Conservation (phyloP, 2,888 invertebrate genomes). For the Melanostoma scalare region DNA sequence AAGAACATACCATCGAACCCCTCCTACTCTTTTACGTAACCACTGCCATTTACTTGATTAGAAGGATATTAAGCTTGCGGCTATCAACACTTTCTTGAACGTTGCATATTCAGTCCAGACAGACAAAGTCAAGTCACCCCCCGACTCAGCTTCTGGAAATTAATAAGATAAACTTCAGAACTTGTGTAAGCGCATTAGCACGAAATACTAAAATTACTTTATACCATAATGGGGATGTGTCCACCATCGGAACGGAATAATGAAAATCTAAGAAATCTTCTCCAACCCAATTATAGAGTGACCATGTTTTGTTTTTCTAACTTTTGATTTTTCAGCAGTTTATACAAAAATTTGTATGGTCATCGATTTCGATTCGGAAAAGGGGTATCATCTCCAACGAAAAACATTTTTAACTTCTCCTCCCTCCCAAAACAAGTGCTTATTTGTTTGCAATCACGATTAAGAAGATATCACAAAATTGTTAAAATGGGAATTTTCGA, state of each 20-base stretch:
- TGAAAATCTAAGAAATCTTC: conserved; percentile 10
- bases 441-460: too few relatives aligned
- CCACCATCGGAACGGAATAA: conserved; percentile 19
- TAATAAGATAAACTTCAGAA: conserved; percentile 80
- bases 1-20: conserved; percentile 2
- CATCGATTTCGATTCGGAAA: too few relatives aligned
- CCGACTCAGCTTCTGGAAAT: conserved; percentile 52
- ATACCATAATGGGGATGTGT: conserved; percentile 67
- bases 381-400: too few relatives aligned
- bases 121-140: conserved; percentile 27
- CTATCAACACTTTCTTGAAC: conserved; percentile 62
- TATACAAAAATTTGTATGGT: too few relatives aligned
- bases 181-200: conserved; percentile 79
- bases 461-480: too few relatives aligned
- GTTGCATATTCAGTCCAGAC: conserved; percentile 67
- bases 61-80: conserved; percentile 70
- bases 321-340: too few relatives aligned
- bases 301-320: background rate
- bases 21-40: conserved; percentile 28
- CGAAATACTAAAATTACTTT: conserved; percentile 74
- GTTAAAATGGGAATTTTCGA: too few relatives aligned
- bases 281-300: background rate
- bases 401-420: too few relatives aligned
- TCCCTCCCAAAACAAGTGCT: too few relatives aligned
- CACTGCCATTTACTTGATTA: conserved; percentile 71